These are phyloP conservation scores for Metaphire vulgaris DNA, from an alignment of 1,140 invertebrate species.

Conservation along the genomic window DNA sequence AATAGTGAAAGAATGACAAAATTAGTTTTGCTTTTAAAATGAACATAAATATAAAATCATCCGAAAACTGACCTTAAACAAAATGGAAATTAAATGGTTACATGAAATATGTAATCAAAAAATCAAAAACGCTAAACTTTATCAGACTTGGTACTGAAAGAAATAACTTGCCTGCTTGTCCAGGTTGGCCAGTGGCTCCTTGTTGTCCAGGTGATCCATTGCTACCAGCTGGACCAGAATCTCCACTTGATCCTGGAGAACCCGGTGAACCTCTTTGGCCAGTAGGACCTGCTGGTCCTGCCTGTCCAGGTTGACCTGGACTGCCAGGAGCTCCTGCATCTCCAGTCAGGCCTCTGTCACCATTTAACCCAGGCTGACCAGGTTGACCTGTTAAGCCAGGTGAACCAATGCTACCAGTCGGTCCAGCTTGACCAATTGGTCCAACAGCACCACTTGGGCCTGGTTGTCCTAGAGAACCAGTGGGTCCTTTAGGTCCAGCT, in stretches of 20 bases:
- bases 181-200: slow-evolving; percentile 2
- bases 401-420: neutral
- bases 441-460: neutral
- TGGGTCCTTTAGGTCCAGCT: slow-evolving; percentile 17
- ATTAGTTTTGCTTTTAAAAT: no score
- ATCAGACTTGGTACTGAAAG: no score
- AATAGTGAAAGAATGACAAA: no score
- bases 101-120: no score
- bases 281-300: slow-evolving; percentile 8
- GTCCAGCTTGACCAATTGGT: slow-evolving; percentile 1
- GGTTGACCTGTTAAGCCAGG: neutral
- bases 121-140: no score
- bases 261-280: slow-evolving; percentile 18
- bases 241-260: slow-evolving; percentile 36
- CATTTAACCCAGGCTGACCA: slow-evolving; percentile 6
- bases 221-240: slow-evolving; percentile 21
- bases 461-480: neutral
- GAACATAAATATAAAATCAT: no score
- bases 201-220: slow-evolving; percentile 8
- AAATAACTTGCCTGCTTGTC: neutral
- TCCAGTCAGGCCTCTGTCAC: slow-evolving; percentile 20
- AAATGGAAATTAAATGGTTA: no score
- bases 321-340: slow-evolving; percentile 17
- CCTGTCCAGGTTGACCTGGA: slow-evolving; percentile 8
- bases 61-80: no score